Evolutionary conservation across 2,797 vertebrate genomes (phyloP).

Genomic region (Rhabdomys pumilio): DNA sequence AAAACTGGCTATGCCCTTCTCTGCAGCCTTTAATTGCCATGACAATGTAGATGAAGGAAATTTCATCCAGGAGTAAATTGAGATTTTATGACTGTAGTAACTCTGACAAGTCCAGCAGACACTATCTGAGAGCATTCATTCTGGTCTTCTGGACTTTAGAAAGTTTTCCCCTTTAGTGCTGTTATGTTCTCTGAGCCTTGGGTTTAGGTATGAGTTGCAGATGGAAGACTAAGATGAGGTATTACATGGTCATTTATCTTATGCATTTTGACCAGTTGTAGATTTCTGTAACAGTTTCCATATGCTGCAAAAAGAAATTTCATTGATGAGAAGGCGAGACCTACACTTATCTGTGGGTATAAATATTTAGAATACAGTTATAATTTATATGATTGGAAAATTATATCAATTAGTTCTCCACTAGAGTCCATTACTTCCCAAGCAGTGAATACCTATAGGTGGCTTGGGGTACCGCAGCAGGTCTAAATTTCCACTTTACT

Average conservation of each 20-base stretch:
- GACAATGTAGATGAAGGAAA: background rate
- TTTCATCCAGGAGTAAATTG: background rate
- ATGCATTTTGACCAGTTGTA: background rate
- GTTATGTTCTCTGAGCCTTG: background rate
- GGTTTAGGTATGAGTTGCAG: background rate
- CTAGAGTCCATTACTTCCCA: background rate
- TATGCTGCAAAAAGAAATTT: background rate
- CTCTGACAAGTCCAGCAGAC: background rate
- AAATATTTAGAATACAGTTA: background rate
- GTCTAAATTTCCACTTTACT: background rate
- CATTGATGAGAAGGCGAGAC: background rate
- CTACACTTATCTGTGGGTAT: background rate
- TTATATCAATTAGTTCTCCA: background rate
- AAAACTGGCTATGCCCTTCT: background rate
- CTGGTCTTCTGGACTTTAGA: background rate
- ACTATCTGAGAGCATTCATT: background rate
- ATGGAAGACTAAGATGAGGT: background rate
- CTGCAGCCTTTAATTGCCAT: background rate
- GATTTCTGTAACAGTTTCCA: background rate
- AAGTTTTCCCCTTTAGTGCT: background rate
- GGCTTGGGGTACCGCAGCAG: background rate
- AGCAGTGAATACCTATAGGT: background rate
- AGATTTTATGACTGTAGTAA: background rate
- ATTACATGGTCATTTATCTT: background rate
- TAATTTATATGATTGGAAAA: background rate